Conservation (phyloP, 2,113 vertebrate genomes). For the Pomatostomus ruficeps region DNA sequence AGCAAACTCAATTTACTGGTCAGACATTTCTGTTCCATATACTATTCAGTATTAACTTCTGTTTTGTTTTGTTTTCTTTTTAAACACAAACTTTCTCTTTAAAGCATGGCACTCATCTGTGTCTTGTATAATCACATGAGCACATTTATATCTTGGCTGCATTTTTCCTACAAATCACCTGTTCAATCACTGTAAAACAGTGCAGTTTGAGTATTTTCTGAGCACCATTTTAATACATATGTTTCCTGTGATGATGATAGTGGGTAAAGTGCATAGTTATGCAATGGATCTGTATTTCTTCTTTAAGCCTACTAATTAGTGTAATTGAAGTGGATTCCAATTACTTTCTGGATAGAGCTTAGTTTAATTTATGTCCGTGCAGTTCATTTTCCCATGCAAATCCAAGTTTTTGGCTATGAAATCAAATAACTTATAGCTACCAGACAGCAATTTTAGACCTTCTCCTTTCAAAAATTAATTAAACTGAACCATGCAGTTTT, state of each 20-base stretch:
- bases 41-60: not conserved
- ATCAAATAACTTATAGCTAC: not conserved
- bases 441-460: not conserved
- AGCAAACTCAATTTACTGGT: not conserved
- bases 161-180: not conserved
- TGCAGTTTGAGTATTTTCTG: not conserved
- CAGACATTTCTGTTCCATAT: not conserved
- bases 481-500: not conserved
- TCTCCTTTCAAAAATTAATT: not conserved
- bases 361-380: not conserved
- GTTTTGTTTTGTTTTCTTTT: not conserved
- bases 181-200: not conserved
- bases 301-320: not conserved
- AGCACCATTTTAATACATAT: not conserved
- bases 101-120: not conserved
- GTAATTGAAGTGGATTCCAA: not conserved
- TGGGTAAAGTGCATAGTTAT: not conserved
- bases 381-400: constrained; percentile 13
- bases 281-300: not conserved
- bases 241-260: not conserved
- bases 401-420: not conserved
- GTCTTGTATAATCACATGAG: not conserved
- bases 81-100: not conserved
- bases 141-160: not conserved
- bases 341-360: not conserved